Evolutionary conservation across 2,113 vertebrate species (phyloP).

Genomic region (Zosterops lateralis): DNA sequence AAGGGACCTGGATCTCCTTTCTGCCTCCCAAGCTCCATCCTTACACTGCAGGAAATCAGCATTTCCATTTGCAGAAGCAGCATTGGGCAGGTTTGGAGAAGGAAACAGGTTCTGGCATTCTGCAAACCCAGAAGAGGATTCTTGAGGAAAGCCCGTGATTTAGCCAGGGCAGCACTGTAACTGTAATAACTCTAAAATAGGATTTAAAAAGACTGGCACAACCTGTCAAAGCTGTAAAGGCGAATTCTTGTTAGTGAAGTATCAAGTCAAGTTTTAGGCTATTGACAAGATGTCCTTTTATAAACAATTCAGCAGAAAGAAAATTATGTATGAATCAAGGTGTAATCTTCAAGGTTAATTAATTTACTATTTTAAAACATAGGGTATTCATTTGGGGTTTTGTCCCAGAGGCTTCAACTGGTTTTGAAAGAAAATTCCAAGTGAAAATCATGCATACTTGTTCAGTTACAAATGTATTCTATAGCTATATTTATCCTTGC

Average conservation of each 20-base stretch:
- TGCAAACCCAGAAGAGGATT: not conserved
- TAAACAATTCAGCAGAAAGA: not conserved
- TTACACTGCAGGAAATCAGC: not conserved
- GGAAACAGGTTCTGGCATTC: not conserved
- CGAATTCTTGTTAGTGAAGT: not conserved
- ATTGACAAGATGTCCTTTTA: not conserved
- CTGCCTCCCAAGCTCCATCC: not conserved
- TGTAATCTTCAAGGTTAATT: not conserved
- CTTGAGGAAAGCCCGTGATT: not conserved
- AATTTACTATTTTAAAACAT: not conserved
- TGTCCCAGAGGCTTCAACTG: not conserved
- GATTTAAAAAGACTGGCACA: not conserved
- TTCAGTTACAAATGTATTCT: not conserved
- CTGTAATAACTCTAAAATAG: not conserved
- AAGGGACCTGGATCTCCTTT: not conserved
- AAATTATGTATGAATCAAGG: not conserved
- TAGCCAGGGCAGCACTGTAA: not conserved
- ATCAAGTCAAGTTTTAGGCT: not conserved
- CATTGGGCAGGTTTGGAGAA: not conserved
- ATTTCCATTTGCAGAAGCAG: not conserved
- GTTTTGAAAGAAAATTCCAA: not conserved
- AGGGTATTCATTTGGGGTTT: fast-evolving
- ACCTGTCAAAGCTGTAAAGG: not conserved
- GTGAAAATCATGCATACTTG: not conserved
- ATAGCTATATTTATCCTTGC: not conserved